These are phyloP conservation scores for Gobio gobio DNA, from an alignment of 2,113 vertebrate genomes.

Conservation along the genomic window DNA sequence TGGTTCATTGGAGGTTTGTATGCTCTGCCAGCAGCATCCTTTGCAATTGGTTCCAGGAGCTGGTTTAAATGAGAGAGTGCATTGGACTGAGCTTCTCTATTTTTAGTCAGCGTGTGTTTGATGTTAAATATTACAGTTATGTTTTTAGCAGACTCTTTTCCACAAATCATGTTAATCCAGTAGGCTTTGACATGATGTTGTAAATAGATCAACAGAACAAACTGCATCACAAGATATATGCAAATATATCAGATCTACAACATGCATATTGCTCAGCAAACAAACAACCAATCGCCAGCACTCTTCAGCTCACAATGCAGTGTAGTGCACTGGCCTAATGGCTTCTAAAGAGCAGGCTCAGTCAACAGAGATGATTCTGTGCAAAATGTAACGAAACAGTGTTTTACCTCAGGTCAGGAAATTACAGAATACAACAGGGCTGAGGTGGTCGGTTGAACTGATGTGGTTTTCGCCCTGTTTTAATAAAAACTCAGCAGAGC, in stretches of 20 bases:
- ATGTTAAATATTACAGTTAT: neutral
- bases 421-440: neutral
- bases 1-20: conserved; percentile 7
- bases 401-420: neutral
- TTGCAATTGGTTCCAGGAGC: conserved; percentile 26
- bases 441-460: neutral
- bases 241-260: too few species aligned
- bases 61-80: conserved; percentile 12
- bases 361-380: neutral
- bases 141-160: neutral
- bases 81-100: neutral
- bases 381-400: neutral
- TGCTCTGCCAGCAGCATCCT: conserved; percentile 15
- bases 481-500: neutral
- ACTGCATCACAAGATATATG: too few species aligned
- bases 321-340: neutral
- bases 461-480: neutral
- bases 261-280: neutral
- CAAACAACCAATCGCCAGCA: neutral
- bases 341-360: neutral
- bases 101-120: conserved; percentile 10
- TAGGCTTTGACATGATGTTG: neutral
- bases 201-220: too few species aligned
- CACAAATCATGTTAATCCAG: neutral
- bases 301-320: neutral